Percentiles rank a stretch among this genome's conserved stretches.
These are phyloP conservation scores for Hyppa rectilinea DNA, from an alignment of 2,888 invertebrate species.

Conservation along the genomic window DNA sequence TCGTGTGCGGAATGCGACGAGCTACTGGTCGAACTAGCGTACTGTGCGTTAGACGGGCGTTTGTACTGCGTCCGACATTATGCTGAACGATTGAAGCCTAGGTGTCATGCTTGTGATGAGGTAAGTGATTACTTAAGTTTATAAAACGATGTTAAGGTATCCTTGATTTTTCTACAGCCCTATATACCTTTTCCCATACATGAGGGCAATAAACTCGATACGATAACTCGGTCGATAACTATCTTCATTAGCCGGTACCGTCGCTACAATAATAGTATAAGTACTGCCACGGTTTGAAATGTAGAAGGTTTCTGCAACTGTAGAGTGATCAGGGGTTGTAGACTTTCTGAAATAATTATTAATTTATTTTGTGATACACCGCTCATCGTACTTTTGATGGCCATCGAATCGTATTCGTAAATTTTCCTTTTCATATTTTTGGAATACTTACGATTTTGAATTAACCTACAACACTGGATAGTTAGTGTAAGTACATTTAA, in stretches of 20 bases:
- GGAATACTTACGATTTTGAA: not conserved
- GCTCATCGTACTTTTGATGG: not conserved
- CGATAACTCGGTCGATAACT: no score
- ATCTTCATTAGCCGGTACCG: not conserved
- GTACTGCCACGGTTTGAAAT: not conserved
- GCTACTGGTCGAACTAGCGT: conserved; percentile 98
- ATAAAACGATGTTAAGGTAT: not conserved
- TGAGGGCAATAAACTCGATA: not conserved
- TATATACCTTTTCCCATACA: not conserved
- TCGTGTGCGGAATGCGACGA: conserved; percentile 97
- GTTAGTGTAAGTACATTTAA: no score
- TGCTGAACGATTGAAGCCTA: conserved; percentile 98
- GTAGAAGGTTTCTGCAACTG: not conserved
- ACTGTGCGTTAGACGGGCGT: conserved; percentile 97
- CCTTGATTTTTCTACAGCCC: not conserved
- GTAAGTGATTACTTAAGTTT: conserved; percentile 86
- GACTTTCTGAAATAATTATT: conserved; percentile 25
- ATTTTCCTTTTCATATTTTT: not conserved
- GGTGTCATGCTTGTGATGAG: conserved; percentile 99
- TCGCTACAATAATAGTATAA: no score
- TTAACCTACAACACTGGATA: not conserved
- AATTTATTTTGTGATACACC: no score
- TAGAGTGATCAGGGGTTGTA: not conserved
- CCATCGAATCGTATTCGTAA: not conserved
- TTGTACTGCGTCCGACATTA: conserved; percentile 99